Percentiles rank a stretch among this genome's conserved stretches.
Evolutionary conservation across 2,888 invertebrate species (phyloP).

Genomic region (Synanthedon andrenaeformis): DNA sequence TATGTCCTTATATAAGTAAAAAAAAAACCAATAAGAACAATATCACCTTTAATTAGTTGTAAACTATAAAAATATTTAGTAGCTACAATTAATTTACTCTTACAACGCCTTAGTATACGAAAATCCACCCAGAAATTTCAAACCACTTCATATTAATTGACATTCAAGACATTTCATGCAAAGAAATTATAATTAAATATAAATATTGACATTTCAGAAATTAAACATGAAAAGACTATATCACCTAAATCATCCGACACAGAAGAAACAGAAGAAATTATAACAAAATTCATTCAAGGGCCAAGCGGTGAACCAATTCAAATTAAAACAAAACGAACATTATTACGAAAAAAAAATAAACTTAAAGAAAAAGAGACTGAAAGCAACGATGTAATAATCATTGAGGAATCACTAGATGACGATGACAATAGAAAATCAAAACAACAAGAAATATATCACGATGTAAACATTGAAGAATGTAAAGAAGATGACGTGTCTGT

Average conservation of each 20-base stretch:
- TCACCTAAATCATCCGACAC: conserved; percentile 51
- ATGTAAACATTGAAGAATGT: conserved; percentile 53
- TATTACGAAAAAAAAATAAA: conserved; percentile 54
- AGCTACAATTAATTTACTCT: no score
- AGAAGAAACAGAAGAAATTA: conserved; percentile 72
- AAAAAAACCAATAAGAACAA: no score
- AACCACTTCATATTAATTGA: no score
- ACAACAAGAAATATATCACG: conserved; percentile 18
- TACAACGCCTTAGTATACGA: no score
- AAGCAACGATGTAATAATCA: conserved; percentile 61
- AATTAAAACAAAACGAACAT: conserved; percentile 70
- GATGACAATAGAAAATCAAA: conserved; percentile 30
- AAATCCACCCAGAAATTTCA: no score
- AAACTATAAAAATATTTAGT: no score
- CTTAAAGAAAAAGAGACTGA: conserved; percentile 13
- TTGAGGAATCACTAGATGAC: conserved; percentile 49
- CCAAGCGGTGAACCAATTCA: conserved; percentile 64
- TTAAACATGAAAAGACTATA: conserved; percentile 12
- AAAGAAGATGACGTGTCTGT: conserved; percentile 26
- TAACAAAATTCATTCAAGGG: conserved; percentile 68
- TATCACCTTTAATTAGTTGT: no score
- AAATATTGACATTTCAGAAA: conserved; percentile 31
- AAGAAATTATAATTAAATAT: no score
- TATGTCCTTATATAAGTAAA: no score
- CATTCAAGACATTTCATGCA: no score